A percentile compares a stretch with the other conserved stretches of the same genome.
These are phyloP conservation scores for Chionomys nivalis DNA, from an alignment of 2,113 vertebrate genomes.

Conservation along the genomic window DNA sequence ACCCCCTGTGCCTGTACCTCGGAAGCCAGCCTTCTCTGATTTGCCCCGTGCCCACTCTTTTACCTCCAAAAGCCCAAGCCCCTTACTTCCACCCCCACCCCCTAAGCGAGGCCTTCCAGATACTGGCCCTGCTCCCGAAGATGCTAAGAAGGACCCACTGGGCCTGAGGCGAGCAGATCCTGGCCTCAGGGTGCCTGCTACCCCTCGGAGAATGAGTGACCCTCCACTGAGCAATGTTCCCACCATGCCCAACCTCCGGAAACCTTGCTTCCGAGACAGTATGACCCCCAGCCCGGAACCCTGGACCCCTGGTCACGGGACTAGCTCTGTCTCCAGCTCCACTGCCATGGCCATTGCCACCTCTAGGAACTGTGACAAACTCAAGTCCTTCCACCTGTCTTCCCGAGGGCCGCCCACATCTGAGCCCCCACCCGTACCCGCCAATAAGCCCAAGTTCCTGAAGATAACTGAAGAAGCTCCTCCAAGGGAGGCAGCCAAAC, in stretches of 20 bases:
- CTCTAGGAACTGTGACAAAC: slow-evolving; percentile 81
- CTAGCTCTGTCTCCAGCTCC: neutral
- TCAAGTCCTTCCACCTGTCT: slow-evolving; percentile 83
- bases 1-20: slow-evolving; percentile 89
- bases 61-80: slow-evolving; percentile 72
- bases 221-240: slow-evolving; percentile 61
- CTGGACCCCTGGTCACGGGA: slow-evolving; percentile 42
- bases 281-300: slow-evolving; percentile 41
- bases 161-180: slow-evolving; percentile 61
- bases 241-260: slow-evolving; percentile 70
- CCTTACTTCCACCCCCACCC: slow-evolving; percentile 79
- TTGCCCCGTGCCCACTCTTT: slow-evolving; percentile 80
- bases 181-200: neutral
- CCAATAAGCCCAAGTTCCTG: slow-evolving; percentile 78
- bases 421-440: slow-evolving; percentile 78
- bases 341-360: neutral
- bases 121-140: slow-evolving; percentile 35
- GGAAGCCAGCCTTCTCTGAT: slow-evolving; percentile 73
- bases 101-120: slow-evolving; percentile 82
- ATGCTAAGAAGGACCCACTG: slow-evolving; percentile 78
- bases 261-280: slow-evolving; percentile 65
- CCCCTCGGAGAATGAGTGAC: slow-evolving; percentile 70
- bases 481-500: slow-evolving; percentile 63
- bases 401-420: slow-evolving; percentile 59
- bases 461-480: slow-evolving; percentile 41